Evolutionary conservation across 2,113 vertebrate species (phyloP).

Genomic region (Poecilia latipinna): DNA sequence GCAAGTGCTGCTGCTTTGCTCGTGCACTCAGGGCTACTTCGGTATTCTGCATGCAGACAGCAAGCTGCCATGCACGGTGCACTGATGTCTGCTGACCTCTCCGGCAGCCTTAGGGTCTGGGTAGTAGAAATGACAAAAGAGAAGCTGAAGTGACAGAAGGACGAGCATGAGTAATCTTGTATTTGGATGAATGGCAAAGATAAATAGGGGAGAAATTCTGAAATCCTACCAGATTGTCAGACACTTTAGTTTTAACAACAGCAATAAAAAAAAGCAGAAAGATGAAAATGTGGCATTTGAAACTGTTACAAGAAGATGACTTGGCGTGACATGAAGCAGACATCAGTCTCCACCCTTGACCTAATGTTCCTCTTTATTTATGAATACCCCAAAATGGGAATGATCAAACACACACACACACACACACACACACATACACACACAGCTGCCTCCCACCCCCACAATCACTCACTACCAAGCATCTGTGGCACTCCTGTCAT

Average conservation of each 20-base stretch:
- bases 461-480: slow-evolving; percentile 58
- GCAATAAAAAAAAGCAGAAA: not conserved
- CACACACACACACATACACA: too few species aligned
- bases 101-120: not conserved
- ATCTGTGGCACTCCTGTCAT: slow-evolving; percentile 72
- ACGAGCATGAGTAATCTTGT: not conserved
- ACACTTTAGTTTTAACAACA: too few species aligned
- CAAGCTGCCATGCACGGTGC: slow-evolving; percentile 21
- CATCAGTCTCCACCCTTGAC: slow-evolving; percentile 44
- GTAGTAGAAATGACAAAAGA: not conserved
- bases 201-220: not conserved
- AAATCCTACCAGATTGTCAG: not conserved
- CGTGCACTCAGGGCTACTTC: slow-evolving; percentile 18
- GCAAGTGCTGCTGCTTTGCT: slow-evolving; percentile 27
- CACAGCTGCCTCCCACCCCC: slow-evolving; percentile 59
- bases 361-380: slow-evolving; percentile 55
- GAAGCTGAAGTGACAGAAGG: not conserved
- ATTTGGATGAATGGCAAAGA: not conserved
- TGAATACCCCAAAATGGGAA: slow-evolving; percentile 51
- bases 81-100: slow-evolving; percentile 51
- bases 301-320: not conserved
- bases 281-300: not conserved
- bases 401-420: slow-evolving; percentile 26
- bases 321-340: slow-evolving; percentile 30
- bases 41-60: slow-evolving; percentile 22